Evolutionary conservation across 1,140 invertebrate genomes (phyloP).

Genomic region (Euschistus heros): DNA sequence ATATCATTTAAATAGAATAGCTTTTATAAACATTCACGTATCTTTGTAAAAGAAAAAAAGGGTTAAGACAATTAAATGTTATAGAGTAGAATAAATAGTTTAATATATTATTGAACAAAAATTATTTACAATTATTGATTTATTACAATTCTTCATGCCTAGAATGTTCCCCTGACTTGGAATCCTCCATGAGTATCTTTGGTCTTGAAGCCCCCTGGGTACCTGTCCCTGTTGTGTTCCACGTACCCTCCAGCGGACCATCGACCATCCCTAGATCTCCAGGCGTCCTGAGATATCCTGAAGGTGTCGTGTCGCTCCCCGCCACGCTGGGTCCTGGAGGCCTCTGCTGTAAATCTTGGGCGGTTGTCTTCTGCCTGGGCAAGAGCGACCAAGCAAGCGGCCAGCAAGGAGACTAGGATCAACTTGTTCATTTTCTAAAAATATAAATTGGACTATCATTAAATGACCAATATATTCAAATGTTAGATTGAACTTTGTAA

Average conservation of each 20-base stretch:
- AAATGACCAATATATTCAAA: no score
- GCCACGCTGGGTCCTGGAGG: background rate
- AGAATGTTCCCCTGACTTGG: slow-evolving; percentile 11
- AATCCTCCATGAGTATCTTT: slow-evolving; percentile 17
- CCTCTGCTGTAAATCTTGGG: background rate
- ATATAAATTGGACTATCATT: background rate
- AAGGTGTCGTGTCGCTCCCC: background rate
- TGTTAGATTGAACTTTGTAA: no score
- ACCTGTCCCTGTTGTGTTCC: slow-evolving; percentile 16
- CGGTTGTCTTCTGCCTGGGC: background rate
- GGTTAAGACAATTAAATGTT: no score
- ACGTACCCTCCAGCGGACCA: slow-evolving; percentile 16
- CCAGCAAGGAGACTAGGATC: background rate
- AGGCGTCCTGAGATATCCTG: slow-evolving; percentile 9
- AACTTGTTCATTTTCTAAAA: slow-evolving; percentile 10
- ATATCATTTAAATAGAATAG: no score
- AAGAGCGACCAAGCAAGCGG: background rate
- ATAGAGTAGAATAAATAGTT: no score
- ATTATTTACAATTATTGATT: no score
- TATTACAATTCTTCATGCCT: background rate
- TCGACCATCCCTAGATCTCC: slow-evolving; percentile 1
- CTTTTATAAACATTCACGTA: no score
- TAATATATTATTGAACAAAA: no score
- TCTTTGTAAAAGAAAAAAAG: no score
- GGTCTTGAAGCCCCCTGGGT: background rate